These are phyloP conservation scores for Sinocyclocheilus maitianheensis DNA, from an alignment of 2,113 vertebrate genomes.

Conservation along the genomic window DNA sequence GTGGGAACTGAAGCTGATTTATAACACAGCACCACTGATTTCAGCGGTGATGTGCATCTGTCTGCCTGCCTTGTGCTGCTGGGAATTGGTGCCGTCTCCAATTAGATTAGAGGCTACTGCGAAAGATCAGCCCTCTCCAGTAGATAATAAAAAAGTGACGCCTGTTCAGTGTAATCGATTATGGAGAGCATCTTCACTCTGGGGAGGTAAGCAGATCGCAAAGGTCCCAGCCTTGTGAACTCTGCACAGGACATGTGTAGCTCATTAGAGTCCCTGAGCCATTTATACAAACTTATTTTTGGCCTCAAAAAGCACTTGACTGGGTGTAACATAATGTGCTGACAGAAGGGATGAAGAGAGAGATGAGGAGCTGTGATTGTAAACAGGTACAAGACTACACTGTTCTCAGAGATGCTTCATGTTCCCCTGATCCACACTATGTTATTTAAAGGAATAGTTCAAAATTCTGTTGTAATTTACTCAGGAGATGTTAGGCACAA, in stretches of 20 bases:
- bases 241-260: neutral
- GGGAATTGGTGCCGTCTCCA: conserved; percentile 63
- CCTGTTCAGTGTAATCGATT: conserved; percentile 68
- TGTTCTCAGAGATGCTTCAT: neutral
- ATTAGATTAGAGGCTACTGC: conserved; percentile 64
- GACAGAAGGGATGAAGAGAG: neutral
- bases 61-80: conserved; percentile 53
- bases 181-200: conserved; percentile 51
- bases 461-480: neutral
- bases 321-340: neutral
- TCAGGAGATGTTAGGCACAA: neutral
- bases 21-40: conserved; percentile 43
- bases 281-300: conserved; percentile 34
- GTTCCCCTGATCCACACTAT: neutral
- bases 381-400: neutral
- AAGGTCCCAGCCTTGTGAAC: conserved; percentile 26
- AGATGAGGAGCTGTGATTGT: neutral
- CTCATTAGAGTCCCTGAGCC: conserved; percentile 47
- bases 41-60: conserved; percentile 33
- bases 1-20: conserved; percentile 44
- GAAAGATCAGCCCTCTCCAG: conserved; percentile 53
- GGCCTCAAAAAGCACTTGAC: conserved; percentile 30
- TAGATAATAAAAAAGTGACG: conserved; percentile 62
- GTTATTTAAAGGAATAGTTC: neutral
- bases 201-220: conserved; percentile 25